Evolutionary conservation across 2,888 invertebrate species (phyloP), one percentile per base, ranked within the genome.

Genomic region (Dryobotodes eremita): DNA sequence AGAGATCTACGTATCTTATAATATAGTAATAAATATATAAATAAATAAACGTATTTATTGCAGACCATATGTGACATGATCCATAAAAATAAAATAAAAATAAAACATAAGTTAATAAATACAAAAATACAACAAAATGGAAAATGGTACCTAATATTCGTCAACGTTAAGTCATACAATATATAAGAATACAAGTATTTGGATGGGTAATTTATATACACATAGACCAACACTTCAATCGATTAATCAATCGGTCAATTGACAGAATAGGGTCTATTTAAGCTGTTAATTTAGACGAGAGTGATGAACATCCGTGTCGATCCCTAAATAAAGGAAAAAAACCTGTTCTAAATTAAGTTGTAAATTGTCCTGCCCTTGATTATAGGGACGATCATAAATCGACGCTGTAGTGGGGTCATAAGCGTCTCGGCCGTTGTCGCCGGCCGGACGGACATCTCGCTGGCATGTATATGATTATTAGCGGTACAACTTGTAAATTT

Each of bases 401-500:
- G 93, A 92, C 82, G 88, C 90, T 92, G 92, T 93, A 94, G 93
- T 94, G 92, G 93, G 94, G 94, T 94, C 94, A 94, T 96, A 94
- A 95, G 94, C 91, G 93, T 93, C 92, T 86, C 91, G 90, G 89
- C 90, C 88, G 90, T 90, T 91, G 92, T 92, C 92, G 91, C 89
- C 89, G 88, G 90, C 89, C 89, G 87, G 89, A 90, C 91, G 92
- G 92, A 93, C 94, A 90, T 92, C 92, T 91, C 89, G 83, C 87
- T 94, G 95, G 92, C 95, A 94, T 95, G 92, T 95, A 94, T 95
- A 95, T 91, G 94, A 92, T 95, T 95, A 95, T 95, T 95, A 95
- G 92, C 92, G 84, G 88, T 87, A 92, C 88, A 91, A 93, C 94
- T 95, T 95, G 93, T 95, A 95, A 95, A 95, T 95, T 94, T 93